Conservation (phyloP, 2,113 vertebrate genomes). For the Vimba vimba region DNA sequence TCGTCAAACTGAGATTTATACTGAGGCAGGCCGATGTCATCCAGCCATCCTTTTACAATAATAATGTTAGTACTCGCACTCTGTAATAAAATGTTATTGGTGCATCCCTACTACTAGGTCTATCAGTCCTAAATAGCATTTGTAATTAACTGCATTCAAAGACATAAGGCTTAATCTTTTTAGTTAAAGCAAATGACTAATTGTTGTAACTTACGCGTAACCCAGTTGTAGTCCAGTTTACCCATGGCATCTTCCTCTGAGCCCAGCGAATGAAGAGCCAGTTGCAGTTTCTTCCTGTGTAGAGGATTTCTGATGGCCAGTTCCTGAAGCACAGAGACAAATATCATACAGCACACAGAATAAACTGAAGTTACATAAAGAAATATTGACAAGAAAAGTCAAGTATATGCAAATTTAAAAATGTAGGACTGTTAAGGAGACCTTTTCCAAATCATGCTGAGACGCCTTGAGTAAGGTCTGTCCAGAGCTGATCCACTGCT, state of each 20-base stretch:
- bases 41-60: conserved; percentile 87
- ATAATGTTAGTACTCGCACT: background rate
- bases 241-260: conserved; percentile 86
- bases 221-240: conserved; percentile 95
- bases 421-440: conserved; percentile 58
- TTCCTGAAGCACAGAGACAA: conserved; percentile 77
- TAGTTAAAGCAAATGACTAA: background rate
- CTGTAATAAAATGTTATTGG: background rate
- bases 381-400: background rate
- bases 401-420: background rate
- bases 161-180: background rate
- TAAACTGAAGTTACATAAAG: background rate
- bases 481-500: conserved; percentile 90
- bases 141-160: background rate
- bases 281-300: conserved; percentile 95
- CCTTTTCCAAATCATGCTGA: conserved; percentile 94
- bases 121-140: background rate
- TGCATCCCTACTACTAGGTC: too few relatives aligned
- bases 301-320: conserved; percentile 89
- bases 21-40: conserved; percentile 96
- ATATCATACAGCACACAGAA: background rate
- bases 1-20: conserved; percentile 98
- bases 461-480: conserved; percentile 92
- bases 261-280: conserved; percentile 88
- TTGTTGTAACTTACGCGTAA: conserved; percentile 84